Percentiles rank a stretch among this genome's conserved stretches.
phyloP scores from a whole-genome alignment of 1,140 invertebrate genomes.

The Holotrichia oblita region DNA sequence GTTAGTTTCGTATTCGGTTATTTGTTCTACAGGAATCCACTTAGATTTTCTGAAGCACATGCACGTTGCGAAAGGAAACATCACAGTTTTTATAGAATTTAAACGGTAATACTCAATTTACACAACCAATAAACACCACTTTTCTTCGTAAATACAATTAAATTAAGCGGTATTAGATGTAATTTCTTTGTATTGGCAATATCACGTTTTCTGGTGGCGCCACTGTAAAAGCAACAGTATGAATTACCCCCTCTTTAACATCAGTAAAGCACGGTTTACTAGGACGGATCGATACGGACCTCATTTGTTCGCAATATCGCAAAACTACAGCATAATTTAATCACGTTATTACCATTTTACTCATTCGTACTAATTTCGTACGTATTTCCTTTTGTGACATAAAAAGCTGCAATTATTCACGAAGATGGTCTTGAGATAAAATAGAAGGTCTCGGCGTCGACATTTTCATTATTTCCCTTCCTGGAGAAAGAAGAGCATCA shows the following conservation, averaged over 20 bases:
- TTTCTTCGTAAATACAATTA: constrained; percentile 17
- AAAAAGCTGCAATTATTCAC: not conserved
- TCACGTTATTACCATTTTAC: not conserved
- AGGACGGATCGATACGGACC: constrained; percentile 37
- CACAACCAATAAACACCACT: constrained; percentile 1
- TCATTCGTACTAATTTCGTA: not conserved
- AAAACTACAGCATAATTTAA: constrained; percentile 24
- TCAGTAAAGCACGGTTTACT: constrained; percentile 32
- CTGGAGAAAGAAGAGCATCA: not conserved
- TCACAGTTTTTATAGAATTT: constrained; percentile 20
- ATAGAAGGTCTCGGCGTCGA: not conserved
- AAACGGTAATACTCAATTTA: not conserved
- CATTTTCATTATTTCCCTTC: not conserved
- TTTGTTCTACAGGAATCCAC: constrained; percentile 30
- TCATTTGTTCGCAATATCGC: constrained; percentile 28
- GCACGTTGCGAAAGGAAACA: constrained; percentile 47
- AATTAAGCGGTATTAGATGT: constrained; percentile 33
- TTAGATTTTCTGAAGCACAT: constrained; percentile 48
- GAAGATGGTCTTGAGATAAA: not conserved
- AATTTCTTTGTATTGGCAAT: constrained; percentile 36
- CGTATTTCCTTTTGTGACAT: not conserved
- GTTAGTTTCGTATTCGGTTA: not conserved
- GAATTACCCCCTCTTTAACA: constrained; percentile 26
- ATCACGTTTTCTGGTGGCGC: constrained; percentile 37
- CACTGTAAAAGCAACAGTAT: constrained; percentile 39